Evolutionary conservation across 2,888 invertebrate genomes (phyloP), one percentile per base, ranked within the genome.

Genomic region (Polydrusus tereticollis): DNA sequence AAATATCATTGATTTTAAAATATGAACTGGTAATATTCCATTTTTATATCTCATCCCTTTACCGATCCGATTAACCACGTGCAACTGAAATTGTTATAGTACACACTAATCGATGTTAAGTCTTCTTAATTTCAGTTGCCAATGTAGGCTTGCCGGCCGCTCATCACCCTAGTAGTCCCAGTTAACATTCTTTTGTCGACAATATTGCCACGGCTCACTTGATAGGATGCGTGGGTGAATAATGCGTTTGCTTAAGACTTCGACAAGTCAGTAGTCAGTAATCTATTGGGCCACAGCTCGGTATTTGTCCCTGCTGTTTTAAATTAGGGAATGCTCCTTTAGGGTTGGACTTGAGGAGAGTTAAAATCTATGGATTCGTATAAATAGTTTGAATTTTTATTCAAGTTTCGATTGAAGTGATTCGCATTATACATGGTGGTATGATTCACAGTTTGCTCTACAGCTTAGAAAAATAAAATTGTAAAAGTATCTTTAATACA

Each of bases 171-270:
- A 36, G 23, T 52, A 52, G 52, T 38, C 38, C 38, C 38, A 23
- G 12, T 64, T 43, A 16, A 47, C n/a, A 62, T 62, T 62, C 62
- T 62, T 47, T 62, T 33, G n/a, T n/a, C 12, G 62, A 62, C 62
- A 20, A 52, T 68, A 68, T 68, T 68, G 68, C 50, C 60, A 14
- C 36, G 59, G 68, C 50, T 38, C 68, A 68, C 59, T 70, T 63
- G 65, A 66, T 59, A 43, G 71, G 55, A 71, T 71, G 71, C 71
- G 71, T 71, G 71, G 62, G 65, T 71, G 71, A 71, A 71, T 71
- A 71, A 71, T 71, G 66, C 71, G 60, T 71, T 71, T 71, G 60
- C 60, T 66, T 62, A 65, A 60, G 66, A 71, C 66, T 71, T 71
- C 60, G 70, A 70, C 70, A 70, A 70, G 70, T 64, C 70, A 64